These are phyloP conservation scores for Ageneiosus marmoratus DNA, from an alignment of 2,113 vertebrate species.

Conservation along the genomic window DNA sequence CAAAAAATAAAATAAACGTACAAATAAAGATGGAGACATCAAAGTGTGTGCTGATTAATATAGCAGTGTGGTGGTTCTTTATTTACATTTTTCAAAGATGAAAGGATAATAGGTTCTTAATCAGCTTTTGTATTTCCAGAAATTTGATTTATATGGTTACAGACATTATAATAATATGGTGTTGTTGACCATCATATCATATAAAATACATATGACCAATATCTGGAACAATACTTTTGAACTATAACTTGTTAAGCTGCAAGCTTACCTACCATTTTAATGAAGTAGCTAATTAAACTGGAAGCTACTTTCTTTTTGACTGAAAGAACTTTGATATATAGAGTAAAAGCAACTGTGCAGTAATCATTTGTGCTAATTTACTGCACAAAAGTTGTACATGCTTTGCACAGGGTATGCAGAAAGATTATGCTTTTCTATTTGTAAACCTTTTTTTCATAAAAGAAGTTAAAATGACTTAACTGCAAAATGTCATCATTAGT, in stretches of 20 bases:
- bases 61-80: constrained; percentile 47
- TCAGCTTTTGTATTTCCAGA: constrained; percentile 68
- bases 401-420: not conserved
- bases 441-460: too few relatives aligned
- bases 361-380: not conserved
- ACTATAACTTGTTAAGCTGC: not conserved
- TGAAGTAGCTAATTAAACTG: not conserved
- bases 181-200: not conserved
- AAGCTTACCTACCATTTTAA: not conserved
- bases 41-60: constrained; percentile 63
- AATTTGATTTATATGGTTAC: constrained; percentile 14
- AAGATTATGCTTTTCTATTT: not conserved
- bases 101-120: constrained; percentile 63
- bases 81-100: constrained; percentile 68
- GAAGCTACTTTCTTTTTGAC: not conserved
- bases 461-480: not conserved
- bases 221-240: not conserved
- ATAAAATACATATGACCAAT: constrained; percentile 35
- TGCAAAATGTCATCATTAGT: not conserved
- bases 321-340: not conserved
- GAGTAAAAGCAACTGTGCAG: not conserved
- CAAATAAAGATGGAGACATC: constrained; percentile 65
- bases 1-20: too few relatives aligned
- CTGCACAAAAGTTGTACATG: not conserved
- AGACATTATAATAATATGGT: constrained; percentile 43